These are phyloP conservation scores for Callithrix jacchus DNA, from an alignment of 2,113 vertebrate species.

Conservation along the genomic window DNA sequence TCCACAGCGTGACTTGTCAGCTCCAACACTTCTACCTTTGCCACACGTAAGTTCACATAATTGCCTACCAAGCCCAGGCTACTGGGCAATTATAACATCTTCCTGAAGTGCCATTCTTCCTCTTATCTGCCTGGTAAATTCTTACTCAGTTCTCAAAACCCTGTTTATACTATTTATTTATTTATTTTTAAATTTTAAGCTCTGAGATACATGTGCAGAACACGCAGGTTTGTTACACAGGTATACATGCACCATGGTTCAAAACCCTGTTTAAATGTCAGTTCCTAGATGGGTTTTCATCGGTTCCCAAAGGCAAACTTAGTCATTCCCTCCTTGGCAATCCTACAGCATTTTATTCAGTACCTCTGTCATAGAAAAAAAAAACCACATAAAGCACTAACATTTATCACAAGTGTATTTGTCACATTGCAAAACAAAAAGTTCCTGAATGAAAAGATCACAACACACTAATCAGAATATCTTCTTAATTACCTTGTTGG, in stretches of 20 bases:
- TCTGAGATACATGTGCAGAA: no score
- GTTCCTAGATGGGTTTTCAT: not conserved
- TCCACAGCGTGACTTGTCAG: not conserved
- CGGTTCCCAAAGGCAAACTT: not conserved
- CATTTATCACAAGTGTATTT: not conserved
- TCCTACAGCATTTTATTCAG: not conserved
- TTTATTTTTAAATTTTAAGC: no score
- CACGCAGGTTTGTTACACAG: no score
- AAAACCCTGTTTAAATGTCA: not conserved
- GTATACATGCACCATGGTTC: not conserved
- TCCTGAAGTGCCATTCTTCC: not conserved
- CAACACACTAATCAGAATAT: not conserved
- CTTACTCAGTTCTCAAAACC: not conserved
- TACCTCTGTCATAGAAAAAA: not conserved
- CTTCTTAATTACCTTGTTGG: not conserved
- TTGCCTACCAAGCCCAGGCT: not conserved
- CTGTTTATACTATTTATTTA: not conserved
- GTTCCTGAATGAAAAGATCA: not conserved
- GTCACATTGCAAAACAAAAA: not conserved
- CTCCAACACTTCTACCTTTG: not conserved
- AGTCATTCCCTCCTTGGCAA: not conserved
- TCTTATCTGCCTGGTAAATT: not conserved
- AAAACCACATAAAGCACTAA: not conserved
- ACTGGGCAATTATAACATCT: not conserved
- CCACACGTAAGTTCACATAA: not conserved